phyloP scores from a whole-genome alignment of 2,797 vertebrate species.

The Neoniphon sammara region DNA sequence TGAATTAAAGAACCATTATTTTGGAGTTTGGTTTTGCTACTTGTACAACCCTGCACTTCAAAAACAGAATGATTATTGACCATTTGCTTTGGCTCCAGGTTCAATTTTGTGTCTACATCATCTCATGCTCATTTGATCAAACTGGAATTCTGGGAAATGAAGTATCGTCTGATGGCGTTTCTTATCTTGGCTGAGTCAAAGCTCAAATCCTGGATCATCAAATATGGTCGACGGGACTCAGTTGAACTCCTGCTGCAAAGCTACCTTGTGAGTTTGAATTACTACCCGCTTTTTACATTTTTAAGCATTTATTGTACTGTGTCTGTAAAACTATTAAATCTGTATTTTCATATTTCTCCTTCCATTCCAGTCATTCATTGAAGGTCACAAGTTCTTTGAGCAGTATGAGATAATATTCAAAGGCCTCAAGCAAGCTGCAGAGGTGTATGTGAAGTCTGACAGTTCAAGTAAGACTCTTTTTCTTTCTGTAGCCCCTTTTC shows the following conservation, averaged over 20 bases:
- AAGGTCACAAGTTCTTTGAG: conserved; percentile 96
- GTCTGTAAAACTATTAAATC: not conserved
- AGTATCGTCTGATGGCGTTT: conserved; percentile 95
- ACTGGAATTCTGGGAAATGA: conserved; percentile 98
- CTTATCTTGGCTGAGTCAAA: conserved; percentile 95
- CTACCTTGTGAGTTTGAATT: conserved; percentile 88
- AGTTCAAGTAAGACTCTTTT: conserved; percentile 88
- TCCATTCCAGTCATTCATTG: conserved; percentile 89
- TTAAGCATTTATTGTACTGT: accelerated
- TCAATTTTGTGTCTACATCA: conserved; percentile 94
- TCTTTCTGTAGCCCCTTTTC: not conserved
- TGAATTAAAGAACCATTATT: not conserved
- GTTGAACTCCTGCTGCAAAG: conserved; percentile 94
- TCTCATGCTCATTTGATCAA: conserved; percentile 95
- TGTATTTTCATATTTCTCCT: not conserved
- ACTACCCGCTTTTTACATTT: not conserved
- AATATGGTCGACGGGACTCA: conserved; percentile 95
- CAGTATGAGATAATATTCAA: conserved; percentile 94
- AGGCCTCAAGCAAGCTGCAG: conserved; percentile 91
- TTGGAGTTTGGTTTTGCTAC: not conserved
- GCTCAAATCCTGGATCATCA: conserved; percentile 99
- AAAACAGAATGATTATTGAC: not conserved
- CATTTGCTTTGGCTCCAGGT: conserved; percentile 80
- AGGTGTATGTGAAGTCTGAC: conserved; percentile 93
- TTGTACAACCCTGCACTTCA: not conserved